Conservation (phyloP, 2,888 invertebrate genomes). For the Eupithecia insigniata region DNA sequence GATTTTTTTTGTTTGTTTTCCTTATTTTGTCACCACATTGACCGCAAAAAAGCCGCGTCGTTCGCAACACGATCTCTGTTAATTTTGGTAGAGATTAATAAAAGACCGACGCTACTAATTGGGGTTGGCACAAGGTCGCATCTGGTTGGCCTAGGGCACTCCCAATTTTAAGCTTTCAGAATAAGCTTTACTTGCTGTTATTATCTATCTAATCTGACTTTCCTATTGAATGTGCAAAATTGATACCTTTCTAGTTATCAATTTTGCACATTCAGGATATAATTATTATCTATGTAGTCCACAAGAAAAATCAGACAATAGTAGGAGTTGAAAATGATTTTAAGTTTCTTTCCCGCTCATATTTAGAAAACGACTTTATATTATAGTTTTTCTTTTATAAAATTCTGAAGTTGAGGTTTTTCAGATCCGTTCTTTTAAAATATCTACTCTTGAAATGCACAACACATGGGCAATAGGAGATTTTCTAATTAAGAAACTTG, state of each 20-base stretch:
- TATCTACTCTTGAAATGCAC: too few species aligned
- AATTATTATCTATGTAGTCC: too few species aligned
- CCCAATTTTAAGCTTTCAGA: background rate
- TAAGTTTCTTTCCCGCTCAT: background rate
- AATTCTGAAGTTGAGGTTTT: too few species aligned
- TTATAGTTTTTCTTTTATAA: too few species aligned
- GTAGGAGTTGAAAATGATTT: background rate
- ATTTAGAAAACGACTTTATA: too few species aligned
- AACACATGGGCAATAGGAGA: too few species aligned
- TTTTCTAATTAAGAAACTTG: background rate
- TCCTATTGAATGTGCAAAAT: background rate
- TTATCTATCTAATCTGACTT: background rate
- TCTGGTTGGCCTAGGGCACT: slow-evolving; percentile 37
- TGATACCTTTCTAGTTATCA: too few species aligned
- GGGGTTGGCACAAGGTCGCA: slow-evolving; percentile 70
- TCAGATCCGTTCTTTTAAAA: too few species aligned
- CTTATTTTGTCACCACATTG: slow-evolving; percentile 41
- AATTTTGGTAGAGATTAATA: slow-evolving; percentile 76
- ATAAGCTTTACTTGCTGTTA: background rate
- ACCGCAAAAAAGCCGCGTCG: slow-evolving; percentile 64
- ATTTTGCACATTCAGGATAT: too few species aligned
- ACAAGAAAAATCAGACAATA: background rate
- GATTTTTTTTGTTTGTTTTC: background rate
- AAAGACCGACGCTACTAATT: slow-evolving; percentile 71
- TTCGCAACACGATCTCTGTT: slow-evolving; percentile 64